Conservation (phyloP, 2,888 invertebrate genomes). For the Druceiella hillmani region DNA sequence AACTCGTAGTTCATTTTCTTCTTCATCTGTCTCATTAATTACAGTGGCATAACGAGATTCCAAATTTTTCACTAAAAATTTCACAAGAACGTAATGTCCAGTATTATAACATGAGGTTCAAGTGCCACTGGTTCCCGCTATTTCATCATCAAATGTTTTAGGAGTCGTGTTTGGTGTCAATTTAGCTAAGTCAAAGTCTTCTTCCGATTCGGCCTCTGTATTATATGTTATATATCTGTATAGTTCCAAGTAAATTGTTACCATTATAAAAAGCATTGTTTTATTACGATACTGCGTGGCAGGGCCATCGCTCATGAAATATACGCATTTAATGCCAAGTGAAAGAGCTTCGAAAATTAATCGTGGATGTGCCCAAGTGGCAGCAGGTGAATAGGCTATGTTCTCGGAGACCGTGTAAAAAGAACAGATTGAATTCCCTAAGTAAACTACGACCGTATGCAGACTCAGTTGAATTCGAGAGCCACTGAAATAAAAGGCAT, state of each 20-base stretch:
- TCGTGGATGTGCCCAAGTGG: conserved; percentile 32
- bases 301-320: conserved; percentile 32
- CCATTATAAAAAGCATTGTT: conserved; percentile 30
- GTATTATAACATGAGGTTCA: too few species aligned
- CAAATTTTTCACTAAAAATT: background rate
- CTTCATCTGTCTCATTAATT: conserved; percentile 11
- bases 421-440: conserved; percentile 15
- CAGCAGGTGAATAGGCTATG: conserved; percentile 30
- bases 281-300: conserved; percentile 28
- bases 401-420: conserved; percentile 29
- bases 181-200: too few species aligned
- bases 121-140: conserved; percentile 6
- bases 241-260: too few species aligned
- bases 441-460: conserved; percentile 32
- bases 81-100: conserved; percentile 9
- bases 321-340: conserved; percentile 21
- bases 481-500: conserved; percentile 31
- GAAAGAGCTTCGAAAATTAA: conserved; percentile 25
- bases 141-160: conserved; percentile 1
- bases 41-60: conserved; percentile 12
- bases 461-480: conserved; percentile 29
- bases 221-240: too few species aligned
- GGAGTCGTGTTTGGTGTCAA: conserved; percentile 4
- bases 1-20: conserved; percentile 10
- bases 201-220: conserved; percentile 12